A percentile compares a stretch with the other conserved stretches of the same genome.
Evolutionary conservation across 2,113 vertebrate species (phyloP).

Genomic region (Clarias macrocephalus): DNA sequence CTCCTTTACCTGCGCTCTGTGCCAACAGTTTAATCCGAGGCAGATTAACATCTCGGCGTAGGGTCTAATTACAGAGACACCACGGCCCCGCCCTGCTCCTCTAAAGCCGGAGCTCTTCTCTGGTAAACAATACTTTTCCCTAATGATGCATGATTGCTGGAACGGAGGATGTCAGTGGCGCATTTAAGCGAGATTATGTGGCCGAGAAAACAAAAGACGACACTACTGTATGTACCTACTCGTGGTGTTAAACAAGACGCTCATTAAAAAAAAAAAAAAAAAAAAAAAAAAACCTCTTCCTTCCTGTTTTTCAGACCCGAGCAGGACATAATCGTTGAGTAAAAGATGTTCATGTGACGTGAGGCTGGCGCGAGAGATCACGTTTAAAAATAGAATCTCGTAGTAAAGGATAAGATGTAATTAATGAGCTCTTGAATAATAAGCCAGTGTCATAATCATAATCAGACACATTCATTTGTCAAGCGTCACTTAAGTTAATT

Average conservation of each 20-base stretch:
- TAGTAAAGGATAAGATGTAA: background rate
- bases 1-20: background rate
- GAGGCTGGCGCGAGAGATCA: background rate
- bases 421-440: slow-evolving; percentile 23
- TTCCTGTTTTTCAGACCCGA: background rate
- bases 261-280: background rate
- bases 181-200: background rate
- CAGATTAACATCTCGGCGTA: slow-evolving; percentile 5
- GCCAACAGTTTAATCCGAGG: background rate
- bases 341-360: background rate
- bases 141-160: slow-evolving; percentile 23
- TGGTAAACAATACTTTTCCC: slow-evolving; percentile 12
- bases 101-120: background rate
- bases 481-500: slow-evolving; percentile 16
- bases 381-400: slow-evolving; percentile 16
- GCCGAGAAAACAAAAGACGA: background rate
- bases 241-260: background rate
- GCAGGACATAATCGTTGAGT: background rate
- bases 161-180: slow-evolving; percentile 13
- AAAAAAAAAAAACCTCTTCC: no score
- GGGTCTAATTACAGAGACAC: slow-evolving; percentile 2
- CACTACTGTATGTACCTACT: background rate
- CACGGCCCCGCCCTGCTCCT: background rate
- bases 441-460: slow-evolving; percentile 25
- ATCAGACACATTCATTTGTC: slow-evolving; percentile 39